These are phyloP conservation scores for Anthoscopus minutus DNA, from an alignment of 2,113 vertebrate species.

Conservation along the genomic window DNA sequence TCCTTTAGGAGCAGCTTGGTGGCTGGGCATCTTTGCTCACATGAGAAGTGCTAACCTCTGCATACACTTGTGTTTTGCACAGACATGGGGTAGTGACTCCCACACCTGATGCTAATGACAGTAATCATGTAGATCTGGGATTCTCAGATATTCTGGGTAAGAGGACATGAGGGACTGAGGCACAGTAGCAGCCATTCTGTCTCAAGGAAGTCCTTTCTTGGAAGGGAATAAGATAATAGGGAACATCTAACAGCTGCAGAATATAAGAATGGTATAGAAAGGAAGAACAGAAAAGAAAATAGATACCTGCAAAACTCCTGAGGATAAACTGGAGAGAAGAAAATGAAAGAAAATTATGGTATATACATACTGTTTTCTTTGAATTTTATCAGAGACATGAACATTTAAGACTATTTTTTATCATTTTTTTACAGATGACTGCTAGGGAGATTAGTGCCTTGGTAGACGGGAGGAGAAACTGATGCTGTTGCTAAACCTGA, in stretches of 20 bases:
- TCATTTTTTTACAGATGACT: not conserved
- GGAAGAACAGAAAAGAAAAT: not conserved
- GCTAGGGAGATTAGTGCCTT: not conserved
- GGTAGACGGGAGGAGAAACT: not conserved
- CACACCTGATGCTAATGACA: not conserved
- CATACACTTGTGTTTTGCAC: not conserved
- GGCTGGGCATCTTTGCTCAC: fast-evolving
- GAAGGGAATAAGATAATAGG: not conserved
- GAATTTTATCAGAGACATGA: not conserved
- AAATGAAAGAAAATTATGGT: not conserved
- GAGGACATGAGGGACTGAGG: not conserved
- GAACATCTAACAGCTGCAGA: not conserved
- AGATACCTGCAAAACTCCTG: not conserved
- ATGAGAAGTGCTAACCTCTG: not conserved
- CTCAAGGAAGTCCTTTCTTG: not conserved
- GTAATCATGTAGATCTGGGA: not conserved
- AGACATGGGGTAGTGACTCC: not conserved
- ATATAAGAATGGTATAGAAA: not conserved
- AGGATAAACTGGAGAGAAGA: not conserved
- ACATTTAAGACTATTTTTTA: not conserved
- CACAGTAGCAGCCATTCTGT: not conserved
- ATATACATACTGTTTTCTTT: not conserved
- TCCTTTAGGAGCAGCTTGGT: not conserved
- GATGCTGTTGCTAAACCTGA: not conserved
- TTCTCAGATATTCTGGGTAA: not conserved